Evolutionary conservation across 2,888 invertebrate species (phyloP).

Genomic region (Theristus sp.): DNA sequence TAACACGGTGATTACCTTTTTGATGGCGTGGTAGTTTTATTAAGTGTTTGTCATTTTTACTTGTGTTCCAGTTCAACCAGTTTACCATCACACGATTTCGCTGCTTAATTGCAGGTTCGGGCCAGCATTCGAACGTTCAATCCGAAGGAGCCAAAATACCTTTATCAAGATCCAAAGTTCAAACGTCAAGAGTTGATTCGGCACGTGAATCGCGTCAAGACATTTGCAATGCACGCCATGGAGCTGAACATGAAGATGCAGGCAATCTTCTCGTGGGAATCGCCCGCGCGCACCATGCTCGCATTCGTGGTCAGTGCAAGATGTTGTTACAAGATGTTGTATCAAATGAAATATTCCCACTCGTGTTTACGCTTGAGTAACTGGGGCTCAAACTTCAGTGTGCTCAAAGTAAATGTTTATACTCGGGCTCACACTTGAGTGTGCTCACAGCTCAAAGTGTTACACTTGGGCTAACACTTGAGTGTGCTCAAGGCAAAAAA

Average conservation of each 20-base stretch:
- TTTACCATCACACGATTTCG: no score
- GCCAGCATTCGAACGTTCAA: constrained; percentile 81
- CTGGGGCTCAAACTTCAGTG: not conserved
- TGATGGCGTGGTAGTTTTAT: no score
- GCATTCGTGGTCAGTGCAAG: constrained; percentile 46
- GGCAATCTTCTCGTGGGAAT: constrained; percentile 95
- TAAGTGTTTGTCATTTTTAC: not conserved
- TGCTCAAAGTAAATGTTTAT: not conserved
- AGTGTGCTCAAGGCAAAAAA: no score
- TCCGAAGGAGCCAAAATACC: constrained; percentile 82
- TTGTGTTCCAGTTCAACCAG: not conserved
- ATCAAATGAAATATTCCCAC: no score
- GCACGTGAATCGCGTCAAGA: constrained; percentile 76
- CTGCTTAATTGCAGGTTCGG: constrained; percentile 40
- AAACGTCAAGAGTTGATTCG: constrained; percentile 79
- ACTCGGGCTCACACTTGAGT: no score
- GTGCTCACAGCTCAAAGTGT: not conserved
- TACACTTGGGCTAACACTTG: no score
- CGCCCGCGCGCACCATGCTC: constrained; percentile 56
- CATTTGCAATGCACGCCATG: constrained; percentile 66
- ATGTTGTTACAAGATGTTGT: not conserved
- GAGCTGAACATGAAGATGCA: constrained; percentile 76
- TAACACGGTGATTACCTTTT: constrained; percentile 53
- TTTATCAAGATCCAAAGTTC: constrained; percentile 82
- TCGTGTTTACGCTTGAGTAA: no score